These are phyloP conservation scores for Mercenaria mercenaria DNA, from an alignment of 1,140 invertebrate species.

Conservation along the genomic window DNA sequence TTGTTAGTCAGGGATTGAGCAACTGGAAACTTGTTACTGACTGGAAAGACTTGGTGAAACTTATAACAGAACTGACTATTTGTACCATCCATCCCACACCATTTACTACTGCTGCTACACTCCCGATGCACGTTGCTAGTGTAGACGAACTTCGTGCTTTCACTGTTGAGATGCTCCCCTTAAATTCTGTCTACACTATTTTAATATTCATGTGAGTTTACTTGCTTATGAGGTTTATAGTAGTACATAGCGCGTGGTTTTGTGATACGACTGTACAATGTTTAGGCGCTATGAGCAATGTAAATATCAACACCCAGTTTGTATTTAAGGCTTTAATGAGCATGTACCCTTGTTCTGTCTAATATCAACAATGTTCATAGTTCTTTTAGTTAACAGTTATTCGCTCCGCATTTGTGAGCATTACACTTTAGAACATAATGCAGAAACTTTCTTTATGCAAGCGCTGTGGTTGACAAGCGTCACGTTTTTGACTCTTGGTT, in stretches of 20 bases:
- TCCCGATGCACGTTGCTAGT: slow-evolving; percentile 70
- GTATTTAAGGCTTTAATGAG: slow-evolving; percentile 85
- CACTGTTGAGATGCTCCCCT: slow-evolving; percentile 69
- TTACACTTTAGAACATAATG: slow-evolving; percentile 68
- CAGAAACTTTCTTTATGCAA: slow-evolving; percentile 71
- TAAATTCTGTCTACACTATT: slow-evolving; percentile 81
- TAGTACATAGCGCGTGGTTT: slow-evolving; percentile 83
- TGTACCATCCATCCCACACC: slow-evolving; percentile 80
- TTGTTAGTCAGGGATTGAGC: slow-evolving; percentile 77
- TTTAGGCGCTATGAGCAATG: slow-evolving; percentile 83
- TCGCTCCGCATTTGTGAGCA: slow-evolving; percentile 80
- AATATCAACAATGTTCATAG: slow-evolving; percentile 77
- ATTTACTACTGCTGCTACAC: slow-evolving; percentile 68
- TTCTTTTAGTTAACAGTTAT: slow-evolving; percentile 82
- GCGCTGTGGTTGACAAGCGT: slow-evolving; percentile 84
- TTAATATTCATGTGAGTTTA: slow-evolving; percentile 84
- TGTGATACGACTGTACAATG: slow-evolving; percentile 84
- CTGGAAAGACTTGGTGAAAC: slow-evolving; percentile 73
- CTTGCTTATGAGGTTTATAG: slow-evolving; percentile 81
- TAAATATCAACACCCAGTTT: slow-evolving; percentile 84
- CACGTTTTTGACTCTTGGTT: slow-evolving; percentile 84
- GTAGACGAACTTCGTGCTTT: slow-evolving; percentile 65
- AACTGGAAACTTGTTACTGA: slow-evolving; percentile 79
- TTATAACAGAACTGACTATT: slow-evolving; percentile 72
- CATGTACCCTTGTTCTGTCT: slow-evolving; percentile 80